These are phyloP conservation scores for Bufo bufo DNA, from an alignment of 2,113 vertebrate species.

Conservation along the genomic window DNA sequence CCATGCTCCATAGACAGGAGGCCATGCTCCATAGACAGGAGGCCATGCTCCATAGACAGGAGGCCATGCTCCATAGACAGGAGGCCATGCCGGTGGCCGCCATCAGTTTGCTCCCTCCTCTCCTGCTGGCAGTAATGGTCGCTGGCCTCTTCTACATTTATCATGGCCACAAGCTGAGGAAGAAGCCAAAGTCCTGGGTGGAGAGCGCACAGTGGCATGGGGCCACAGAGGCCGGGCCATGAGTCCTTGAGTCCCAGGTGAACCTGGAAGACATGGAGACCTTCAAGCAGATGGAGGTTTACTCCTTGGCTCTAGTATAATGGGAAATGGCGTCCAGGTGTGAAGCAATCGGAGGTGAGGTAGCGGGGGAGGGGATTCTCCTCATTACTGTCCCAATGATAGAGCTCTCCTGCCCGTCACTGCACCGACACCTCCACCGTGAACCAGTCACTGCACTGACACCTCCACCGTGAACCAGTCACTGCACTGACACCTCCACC, in stretches of 20 bases:
- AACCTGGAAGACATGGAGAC: slow-evolving; percentile 91
- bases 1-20: too few species aligned
- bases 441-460: too few species aligned
- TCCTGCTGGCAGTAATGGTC: slow-evolving; percentile 78
- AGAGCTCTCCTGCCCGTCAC: too few species aligned
- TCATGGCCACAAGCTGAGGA: slow-evolving; percentile 75
- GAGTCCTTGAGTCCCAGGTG: slow-evolving; percentile 87
- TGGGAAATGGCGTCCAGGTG: slow-evolving; percentile 92
- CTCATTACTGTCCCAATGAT: too few species aligned
- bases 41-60: too few species aligned
- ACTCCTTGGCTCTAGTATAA: slow-evolving; percentile 87
- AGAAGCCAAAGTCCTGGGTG: slow-evolving; percentile 74
- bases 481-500: too few species aligned
- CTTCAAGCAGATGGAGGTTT: slow-evolving; percentile 93
- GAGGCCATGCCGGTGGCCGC: slow-evolving; percentile 85
- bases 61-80: slow-evolving; percentile 80
- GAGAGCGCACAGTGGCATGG: too few species aligned
- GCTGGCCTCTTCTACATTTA: slow-evolving; percentile 81
- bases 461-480: too few species aligned
- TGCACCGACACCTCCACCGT: too few species aligned
- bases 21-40: too few species aligned
- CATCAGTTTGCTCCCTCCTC: slow-evolving; percentile 82
- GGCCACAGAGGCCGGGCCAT: slow-evolving; percentile 22
- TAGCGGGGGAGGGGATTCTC: background rate
- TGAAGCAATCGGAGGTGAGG: slow-evolving; percentile 79